These are phyloP conservation scores for Helobdella robusta DNA, from an alignment of 2,888 invertebrate genomes.

Conservation along the genomic window DNA sequence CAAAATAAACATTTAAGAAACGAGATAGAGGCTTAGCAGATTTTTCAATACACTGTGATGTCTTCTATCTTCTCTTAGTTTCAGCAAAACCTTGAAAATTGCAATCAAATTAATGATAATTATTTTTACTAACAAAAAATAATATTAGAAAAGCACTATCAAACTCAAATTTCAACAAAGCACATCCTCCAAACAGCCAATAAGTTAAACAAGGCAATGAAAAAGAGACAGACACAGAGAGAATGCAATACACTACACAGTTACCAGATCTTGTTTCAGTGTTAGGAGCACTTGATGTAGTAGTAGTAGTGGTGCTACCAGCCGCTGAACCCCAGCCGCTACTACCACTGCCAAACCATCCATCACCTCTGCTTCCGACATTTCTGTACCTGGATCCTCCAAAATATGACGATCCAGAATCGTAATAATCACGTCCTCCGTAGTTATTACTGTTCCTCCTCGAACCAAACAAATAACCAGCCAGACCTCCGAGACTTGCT, in stretches of 20 bases:
- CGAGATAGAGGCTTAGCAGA: too few relatives aligned
- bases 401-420: conserved; percentile 1
- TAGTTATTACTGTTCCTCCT: conserved; percentile 19
- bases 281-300: too few relatives aligned
- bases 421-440: background rate
- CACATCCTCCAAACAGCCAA: too few relatives aligned
- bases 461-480: conserved; percentile 36
- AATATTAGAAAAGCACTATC: background rate
- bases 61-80: conserved; percentile 25
- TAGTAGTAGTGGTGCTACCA: background rate
- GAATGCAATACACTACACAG: too few relatives aligned
- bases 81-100: conserved; percentile 22
- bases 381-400: background rate
- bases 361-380: background rate
- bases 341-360: background rate
- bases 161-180: too few relatives aligned
- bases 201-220: too few relatives aligned
- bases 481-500: conserved; percentile 34
- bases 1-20: too few relatives aligned
- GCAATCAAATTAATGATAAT: background rate
- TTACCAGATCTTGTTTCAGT: too few relatives aligned
- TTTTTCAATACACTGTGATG: too few relatives aligned
- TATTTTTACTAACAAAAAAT: background rate
- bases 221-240: too few relatives aligned
- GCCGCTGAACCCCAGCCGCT: background rate